A percentile compares a stretch with the other conserved stretches of the same genome.
These are phyloP conservation scores for Clavelina lepadiformis DNA, from an alignment of 23 tunicate genomes.

Conservation along the genomic window DNA sequence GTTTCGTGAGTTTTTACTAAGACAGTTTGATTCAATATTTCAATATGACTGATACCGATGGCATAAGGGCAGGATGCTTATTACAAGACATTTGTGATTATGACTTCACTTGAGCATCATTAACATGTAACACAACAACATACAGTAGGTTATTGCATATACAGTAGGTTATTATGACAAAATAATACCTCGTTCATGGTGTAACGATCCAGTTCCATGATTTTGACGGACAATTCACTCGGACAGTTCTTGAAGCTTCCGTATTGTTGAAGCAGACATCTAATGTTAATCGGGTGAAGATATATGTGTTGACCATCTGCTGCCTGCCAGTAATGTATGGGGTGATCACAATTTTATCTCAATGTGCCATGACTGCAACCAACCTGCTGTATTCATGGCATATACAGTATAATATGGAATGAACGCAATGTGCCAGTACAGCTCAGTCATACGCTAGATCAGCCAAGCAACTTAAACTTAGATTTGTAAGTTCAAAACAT, in stretches of 20 bases:
- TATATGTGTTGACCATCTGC: conserved; percentile 65
- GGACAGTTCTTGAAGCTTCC: conserved; percentile 59
- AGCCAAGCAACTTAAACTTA: not conserved
- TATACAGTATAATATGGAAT: too few species aligned
- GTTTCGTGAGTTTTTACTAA: too few species aligned
- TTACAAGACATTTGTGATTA: too few species aligned
- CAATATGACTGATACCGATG: too few species aligned
- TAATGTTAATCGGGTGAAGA: conserved; percentile 64
- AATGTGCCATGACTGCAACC: not conserved
- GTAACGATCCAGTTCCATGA: conserved; percentile 55
- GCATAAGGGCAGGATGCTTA: too few species aligned
- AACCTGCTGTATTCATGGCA: not conserved
- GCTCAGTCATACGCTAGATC: too few species aligned
- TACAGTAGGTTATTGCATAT: too few species aligned
- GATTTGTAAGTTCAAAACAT: not conserved
- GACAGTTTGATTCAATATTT: too few species aligned
- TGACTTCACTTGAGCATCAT: too few species aligned
- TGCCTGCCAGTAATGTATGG: conserved; percentile 46
- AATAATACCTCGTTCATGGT: conserved; percentile 65
- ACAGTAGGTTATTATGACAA: too few species aligned
- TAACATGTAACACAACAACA: too few species aligned
- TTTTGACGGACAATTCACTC: conserved; percentile 33
- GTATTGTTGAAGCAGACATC: conserved; percentile 62
- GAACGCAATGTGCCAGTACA: too few species aligned
- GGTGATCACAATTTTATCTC: conserved; percentile 1